Percentiles rank a stretch among this genome's conserved stretches.
phyloP scores from a whole-genome alignment of 2,113 vertebrate species.

The cat (Felis catus) region DNA sequence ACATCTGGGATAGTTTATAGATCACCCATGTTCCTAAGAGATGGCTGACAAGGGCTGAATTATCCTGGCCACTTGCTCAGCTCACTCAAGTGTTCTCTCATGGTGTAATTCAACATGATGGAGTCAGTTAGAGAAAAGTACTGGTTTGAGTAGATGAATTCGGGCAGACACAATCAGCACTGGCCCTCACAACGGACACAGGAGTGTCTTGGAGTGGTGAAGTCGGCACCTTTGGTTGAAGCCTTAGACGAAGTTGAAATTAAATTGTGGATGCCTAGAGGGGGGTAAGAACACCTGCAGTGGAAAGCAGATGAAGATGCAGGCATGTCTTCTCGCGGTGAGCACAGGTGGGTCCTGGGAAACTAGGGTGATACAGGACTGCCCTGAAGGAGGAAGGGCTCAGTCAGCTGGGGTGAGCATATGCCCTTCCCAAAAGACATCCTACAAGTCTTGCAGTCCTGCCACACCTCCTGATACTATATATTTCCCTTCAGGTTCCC shows the following conservation, averaged over 20 bases:
- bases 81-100: slow-evolving; percentile 42
- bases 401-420: accelerated
- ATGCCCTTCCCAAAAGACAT: not conserved
- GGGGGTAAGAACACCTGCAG: not conserved
- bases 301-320: not conserved
- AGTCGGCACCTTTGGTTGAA: slow-evolving; percentile 35
- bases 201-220: not conserved
- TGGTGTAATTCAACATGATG: slow-evolving; percentile 61
- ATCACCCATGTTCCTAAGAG: not conserved
- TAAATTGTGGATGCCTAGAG: slow-evolving; percentile 23
- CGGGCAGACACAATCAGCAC: slow-evolving; percentile 15
- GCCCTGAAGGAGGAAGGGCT: not conserved
- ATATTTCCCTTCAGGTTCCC: not conserved
- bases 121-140: slow-evolving; percentile 51
- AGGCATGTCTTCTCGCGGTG: not conserved
- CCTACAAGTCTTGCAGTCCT: not conserved
- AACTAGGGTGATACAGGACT: accelerated
- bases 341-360: not conserved
- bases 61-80: slow-evolving; percentile 48
- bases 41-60: slow-evolving; percentile 62
- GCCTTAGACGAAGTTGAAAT: slow-evolving; percentile 45
- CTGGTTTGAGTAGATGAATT: slow-evolving; percentile 29
- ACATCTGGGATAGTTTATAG: slow-evolving; percentile 40
- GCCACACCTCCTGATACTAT: not conserved
- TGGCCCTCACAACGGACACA: not conserved